phyloP scores from a whole-genome alignment of 2,113 vertebrate species.

The Gnathonemus echidnorhynchus region DNA sequence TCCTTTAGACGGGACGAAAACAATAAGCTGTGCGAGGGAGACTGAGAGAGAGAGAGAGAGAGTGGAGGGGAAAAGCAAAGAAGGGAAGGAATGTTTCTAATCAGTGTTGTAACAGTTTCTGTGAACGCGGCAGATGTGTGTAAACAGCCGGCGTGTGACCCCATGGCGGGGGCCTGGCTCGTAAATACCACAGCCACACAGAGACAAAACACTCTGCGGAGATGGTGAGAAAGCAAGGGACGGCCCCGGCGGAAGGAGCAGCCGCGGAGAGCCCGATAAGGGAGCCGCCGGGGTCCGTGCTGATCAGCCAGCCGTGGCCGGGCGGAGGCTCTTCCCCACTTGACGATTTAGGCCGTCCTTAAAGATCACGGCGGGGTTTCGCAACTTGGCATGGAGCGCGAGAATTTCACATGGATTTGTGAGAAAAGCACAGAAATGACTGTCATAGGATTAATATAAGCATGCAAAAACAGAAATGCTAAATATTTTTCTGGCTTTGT shows the following conservation, averaged over 20 bases:
- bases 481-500: neutral
- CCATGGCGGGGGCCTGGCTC: neutral
- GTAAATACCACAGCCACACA: neutral
- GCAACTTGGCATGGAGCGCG: neutral
- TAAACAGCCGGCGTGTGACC: neutral
- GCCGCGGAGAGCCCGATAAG: neutral
- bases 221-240: constrained; percentile 2
- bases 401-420: neutral
- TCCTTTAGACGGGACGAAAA: neutral
- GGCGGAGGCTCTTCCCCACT: neutral
- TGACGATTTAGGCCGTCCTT: neutral
- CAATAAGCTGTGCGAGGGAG: neutral
- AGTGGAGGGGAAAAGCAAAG: neutral
- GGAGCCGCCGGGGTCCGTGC: neutral
- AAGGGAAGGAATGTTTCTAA: neutral
- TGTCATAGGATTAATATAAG: neutral
- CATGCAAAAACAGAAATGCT: neutral
- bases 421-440: neutral
- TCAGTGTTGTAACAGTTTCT: neutral
- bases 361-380: neutral
- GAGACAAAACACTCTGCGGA: constrained; percentile 16
- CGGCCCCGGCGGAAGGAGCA: constrained; percentile 8
- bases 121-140: neutral
- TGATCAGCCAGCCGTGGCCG: neutral
- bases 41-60: neutral